These are phyloP conservation scores for Eupelmus urozonus DNA, from an alignment of 2,888 invertebrate genomes.

Conservation along the genomic window DNA sequence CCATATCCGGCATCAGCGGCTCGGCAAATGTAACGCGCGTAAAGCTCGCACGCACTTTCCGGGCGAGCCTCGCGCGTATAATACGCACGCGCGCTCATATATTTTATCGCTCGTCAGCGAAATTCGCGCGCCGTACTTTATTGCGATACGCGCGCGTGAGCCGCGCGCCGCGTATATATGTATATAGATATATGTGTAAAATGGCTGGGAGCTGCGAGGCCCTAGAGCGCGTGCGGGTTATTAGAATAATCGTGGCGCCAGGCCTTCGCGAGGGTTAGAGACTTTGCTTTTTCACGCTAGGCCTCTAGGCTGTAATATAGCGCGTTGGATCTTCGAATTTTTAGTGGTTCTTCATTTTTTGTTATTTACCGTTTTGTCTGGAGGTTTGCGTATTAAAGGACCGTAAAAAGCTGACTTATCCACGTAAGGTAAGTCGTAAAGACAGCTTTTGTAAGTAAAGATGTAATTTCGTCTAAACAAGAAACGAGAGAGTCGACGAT, in stretches of 20 bases:
- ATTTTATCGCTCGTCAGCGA: constrained; percentile 45
- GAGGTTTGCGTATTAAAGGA: too few species aligned
- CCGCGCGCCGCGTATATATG: background rate
- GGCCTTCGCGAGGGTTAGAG: constrained; percentile 4
- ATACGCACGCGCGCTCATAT: background rate
- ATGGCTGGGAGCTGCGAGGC: background rate
- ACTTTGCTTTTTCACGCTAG: background rate
- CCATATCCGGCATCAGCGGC: too few species aligned
- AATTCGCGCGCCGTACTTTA: constrained; percentile 24
- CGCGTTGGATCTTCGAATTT: too few species aligned
- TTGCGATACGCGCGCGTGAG: background rate
- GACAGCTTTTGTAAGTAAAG: too few species aligned
- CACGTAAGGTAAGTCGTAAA: too few species aligned
- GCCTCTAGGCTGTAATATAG: too few species aligned
- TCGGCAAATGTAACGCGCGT: too few species aligned
- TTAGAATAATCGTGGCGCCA: constrained; percentile 34
- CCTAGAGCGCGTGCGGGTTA: background rate
- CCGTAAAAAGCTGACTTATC: too few species aligned
- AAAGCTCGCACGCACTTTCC: background rate
- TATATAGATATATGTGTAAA: background rate
- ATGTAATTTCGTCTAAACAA: too few species aligned
- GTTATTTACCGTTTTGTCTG: too few species aligned
- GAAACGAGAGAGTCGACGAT: too few species aligned
- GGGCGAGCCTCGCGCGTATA: background rate
- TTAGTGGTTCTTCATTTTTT: too few species aligned